Conservation (phyloP, 2,797 vertebrate genomes). For the Protosalanx chinensis region DNA sequence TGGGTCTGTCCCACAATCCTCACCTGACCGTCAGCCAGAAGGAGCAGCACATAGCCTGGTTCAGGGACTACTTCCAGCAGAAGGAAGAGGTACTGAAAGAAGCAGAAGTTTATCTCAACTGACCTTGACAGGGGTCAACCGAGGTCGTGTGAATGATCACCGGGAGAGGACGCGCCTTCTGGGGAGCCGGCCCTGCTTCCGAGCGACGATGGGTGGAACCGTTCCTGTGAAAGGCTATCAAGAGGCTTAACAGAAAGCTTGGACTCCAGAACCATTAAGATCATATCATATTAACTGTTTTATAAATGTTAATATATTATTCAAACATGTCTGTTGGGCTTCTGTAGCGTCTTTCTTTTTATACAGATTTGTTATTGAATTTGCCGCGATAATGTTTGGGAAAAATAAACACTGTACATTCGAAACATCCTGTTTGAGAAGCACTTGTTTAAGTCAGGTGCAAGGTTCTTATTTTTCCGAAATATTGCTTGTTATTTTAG, state of each 20-base stretch:
- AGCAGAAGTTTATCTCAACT: conserved; percentile 67
- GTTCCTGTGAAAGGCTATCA: background rate
- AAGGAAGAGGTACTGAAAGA: conserved; percentile 83
- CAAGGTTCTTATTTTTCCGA: background rate
- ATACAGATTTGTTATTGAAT: background rate
- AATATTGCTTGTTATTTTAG: background rate
- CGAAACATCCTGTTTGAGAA: conserved; percentile 1
- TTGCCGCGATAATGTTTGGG: background rate
- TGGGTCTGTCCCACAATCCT: conserved; percentile 87
- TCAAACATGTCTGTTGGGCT: too few relatives aligned
- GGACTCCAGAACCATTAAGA: background rate
- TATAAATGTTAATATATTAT: too few relatives aligned
- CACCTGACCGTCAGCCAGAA: conserved; percentile 87
- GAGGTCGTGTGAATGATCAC: background rate
- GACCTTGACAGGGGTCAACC: conserved; percentile 33
- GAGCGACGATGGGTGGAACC: background rate
- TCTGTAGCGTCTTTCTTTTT: background rate
- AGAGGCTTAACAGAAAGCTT: conserved; percentile 9
- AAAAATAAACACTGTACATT: conserved; percentile 11
- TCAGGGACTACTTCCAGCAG: conserved; percentile 88
- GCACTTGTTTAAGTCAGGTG: background rate
- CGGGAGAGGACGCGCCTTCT: too few relatives aligned
- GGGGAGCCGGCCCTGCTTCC: background rate
- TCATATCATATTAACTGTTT: background rate
- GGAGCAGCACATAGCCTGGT: conserved; percentile 91